A percentile compares a stretch with the other conserved stretches of the same genome.
These are phyloP conservation scores for Eupelmus urozonus DNA, from an alignment of 2,888 invertebrate species.

Conservation along the genomic window DNA sequence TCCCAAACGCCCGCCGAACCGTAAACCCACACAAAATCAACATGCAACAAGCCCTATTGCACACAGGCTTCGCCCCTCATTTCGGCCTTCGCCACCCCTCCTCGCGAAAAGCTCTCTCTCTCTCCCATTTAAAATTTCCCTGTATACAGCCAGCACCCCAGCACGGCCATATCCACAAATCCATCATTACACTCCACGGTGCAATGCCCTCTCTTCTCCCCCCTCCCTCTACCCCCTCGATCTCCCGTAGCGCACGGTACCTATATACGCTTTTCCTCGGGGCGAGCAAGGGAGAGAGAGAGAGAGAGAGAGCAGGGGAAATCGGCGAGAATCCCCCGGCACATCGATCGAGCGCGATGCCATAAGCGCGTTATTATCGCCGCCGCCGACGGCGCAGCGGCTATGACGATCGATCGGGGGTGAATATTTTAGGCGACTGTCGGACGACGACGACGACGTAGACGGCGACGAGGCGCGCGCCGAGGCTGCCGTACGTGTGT, in stretches of 20 bases:
- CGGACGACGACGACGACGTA: not conserved
- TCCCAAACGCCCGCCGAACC: too few relatives aligned
- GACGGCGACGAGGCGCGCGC: not conserved
- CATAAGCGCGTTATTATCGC: slow-evolving; percentile 45
- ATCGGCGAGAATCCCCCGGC: not conserved
- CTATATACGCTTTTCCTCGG: not conserved
- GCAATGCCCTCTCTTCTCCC: not conserved
- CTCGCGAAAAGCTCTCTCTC: too few relatives aligned
- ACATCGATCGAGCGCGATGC: slow-evolving; percentile 32
- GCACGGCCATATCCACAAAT: not conserved
- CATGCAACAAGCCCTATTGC: too few relatives aligned
- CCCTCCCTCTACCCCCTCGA: not conserved
- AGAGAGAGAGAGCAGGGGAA: slow-evolving; percentile 13
- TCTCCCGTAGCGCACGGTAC: too few relatives aligned
- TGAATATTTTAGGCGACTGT: slow-evolving; percentile 51
- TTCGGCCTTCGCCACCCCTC: too few relatives aligned
- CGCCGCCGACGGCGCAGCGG: not conserved
- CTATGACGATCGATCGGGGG: slow-evolving; percentile 40
- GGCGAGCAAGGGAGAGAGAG: not conserved
- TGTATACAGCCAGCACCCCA: not conserved
- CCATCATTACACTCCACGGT: not conserved
- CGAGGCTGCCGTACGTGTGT: not conserved
- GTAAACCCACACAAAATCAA: too few relatives aligned
- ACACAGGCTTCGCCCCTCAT: too few relatives aligned
- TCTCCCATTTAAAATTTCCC: too few relatives aligned